These are phyloP conservation scores for Thyatira batis DNA, from an alignment of 2,888 invertebrate species.

Conservation along the genomic window DNA sequence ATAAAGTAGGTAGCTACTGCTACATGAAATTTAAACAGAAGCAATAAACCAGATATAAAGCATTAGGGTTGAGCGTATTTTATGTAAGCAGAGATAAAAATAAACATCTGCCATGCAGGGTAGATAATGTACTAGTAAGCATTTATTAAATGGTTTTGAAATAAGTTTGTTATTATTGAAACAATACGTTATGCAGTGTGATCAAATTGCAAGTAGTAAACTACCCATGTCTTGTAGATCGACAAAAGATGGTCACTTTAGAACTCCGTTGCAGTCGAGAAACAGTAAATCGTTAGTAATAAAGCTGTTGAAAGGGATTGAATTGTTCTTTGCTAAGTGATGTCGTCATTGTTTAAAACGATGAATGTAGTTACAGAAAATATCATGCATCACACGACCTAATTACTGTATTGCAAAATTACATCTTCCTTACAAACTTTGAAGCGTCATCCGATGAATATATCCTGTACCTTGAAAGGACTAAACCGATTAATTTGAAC, in stretches of 20 bases:
- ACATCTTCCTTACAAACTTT: not conserved
- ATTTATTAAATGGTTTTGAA: no score
- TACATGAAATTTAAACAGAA: not conserved
- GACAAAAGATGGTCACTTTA: not conserved
- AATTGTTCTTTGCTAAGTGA: not conserved
- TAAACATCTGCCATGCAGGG: not conserved
- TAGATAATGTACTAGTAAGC: not conserved
- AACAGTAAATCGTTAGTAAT: not conserved
- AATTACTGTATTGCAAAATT: not conserved
- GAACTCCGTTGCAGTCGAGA: not conserved
- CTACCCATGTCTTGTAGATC: not conserved
- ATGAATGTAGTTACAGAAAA: not conserved
- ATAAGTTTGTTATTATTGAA: no score
- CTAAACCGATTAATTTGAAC: not conserved
- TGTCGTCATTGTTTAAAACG: not conserved
- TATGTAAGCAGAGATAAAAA: not conserved
- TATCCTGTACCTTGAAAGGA: not conserved
- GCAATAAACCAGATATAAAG: conserved; percentile 1
- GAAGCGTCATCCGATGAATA: not conserved
- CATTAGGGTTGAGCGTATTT: not conserved
- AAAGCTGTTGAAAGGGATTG: not conserved
- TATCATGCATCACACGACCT: not conserved
- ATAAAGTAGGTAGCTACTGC: not conserved
- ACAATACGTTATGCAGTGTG: no score
- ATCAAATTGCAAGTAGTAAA: no score